phyloP scores from a whole-genome alignment of 2,113 vertebrate genomes.

The Panurus biarmicus region DNA sequence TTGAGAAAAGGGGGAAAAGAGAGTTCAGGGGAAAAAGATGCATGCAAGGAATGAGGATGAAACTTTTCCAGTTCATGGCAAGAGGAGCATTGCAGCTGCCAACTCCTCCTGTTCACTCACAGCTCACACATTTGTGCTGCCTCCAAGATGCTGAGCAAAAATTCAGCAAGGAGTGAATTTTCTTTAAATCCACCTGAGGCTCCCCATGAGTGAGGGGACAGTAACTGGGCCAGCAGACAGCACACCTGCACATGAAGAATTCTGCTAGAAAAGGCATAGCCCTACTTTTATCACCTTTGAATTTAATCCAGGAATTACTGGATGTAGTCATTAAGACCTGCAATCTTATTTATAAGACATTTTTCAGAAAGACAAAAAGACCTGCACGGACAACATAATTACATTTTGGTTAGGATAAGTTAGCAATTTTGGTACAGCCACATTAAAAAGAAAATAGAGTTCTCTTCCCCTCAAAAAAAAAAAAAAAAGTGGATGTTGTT shows the following conservation, averaged over 20 bases:
- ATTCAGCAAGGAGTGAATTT: background rate
- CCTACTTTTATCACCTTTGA: background rate
- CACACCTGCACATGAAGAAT: background rate
- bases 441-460: constrained; percentile 20
- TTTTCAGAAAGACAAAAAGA: constrained; percentile 10
- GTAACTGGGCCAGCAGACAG: background rate
- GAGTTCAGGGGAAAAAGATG: background rate
- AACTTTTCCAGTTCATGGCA: background rate
- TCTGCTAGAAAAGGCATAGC: background rate
- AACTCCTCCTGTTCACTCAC: background rate
- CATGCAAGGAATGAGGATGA: background rate
- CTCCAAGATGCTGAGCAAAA: background rate
- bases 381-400: background rate
- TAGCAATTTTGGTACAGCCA: background rate
- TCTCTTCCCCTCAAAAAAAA: background rate
- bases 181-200: background rate
- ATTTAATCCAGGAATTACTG: background rate
- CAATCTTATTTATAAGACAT: background rate
- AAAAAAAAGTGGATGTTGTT: background rate
- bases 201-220: background rate
- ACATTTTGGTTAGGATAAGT: background rate
- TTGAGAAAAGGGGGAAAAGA: background rate
- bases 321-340: background rate
- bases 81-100: background rate
- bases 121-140: rapidly evolving